Evolutionary conservation across 2,113 vertebrate genomes (phyloP), one percentile per base, ranked within the genome.

Genomic region (Cavia aperea): DNA sequence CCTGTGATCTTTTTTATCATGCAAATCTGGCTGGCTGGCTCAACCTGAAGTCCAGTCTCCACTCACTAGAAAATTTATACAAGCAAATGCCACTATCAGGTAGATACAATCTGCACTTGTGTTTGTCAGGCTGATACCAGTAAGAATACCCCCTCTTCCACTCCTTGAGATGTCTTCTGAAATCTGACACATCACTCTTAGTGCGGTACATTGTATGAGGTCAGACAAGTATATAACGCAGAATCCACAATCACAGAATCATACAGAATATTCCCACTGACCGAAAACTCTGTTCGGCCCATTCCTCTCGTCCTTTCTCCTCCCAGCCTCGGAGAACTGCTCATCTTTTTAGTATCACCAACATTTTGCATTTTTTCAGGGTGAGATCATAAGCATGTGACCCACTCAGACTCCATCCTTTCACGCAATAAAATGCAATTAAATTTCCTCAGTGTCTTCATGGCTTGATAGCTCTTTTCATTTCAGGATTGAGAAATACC

Each of bases 11-110:
- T 23, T 56, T 70, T 88, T 39, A 13, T 65, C 21, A 78, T 58
- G 46, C 46, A 78, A n/a, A 15, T 73, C 68, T 39, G 56, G 36
- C 29, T 86, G 43, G 5, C 75, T 82, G 75, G 39, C 12, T 91
- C 66, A 78, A 72, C 89, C 70, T 92, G 78, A 95, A 84, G 72
- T 81, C 24, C 29, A 86, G 58, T 58, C 54, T 72, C 36, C 46
- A 86, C 66, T 72, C 46, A 73, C 29, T 54, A 82, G 49, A 18
- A 66, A 88, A 81, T 51, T 75, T 68, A 75, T 58, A 14, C 75
- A 58, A 46, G 10, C 62, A 70, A 36, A 87, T 51, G 7, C 23
- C 63, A 84, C 12, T 19, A 18, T 9, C 21, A 91, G 26, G 43
- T 36, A 60, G 72, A 83, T 43, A 46, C 1, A 72, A 58, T 23